phyloP scores from a whole-genome alignment of 2,113 vertebrate species.

The cattle (Bos taurus) region DNA sequence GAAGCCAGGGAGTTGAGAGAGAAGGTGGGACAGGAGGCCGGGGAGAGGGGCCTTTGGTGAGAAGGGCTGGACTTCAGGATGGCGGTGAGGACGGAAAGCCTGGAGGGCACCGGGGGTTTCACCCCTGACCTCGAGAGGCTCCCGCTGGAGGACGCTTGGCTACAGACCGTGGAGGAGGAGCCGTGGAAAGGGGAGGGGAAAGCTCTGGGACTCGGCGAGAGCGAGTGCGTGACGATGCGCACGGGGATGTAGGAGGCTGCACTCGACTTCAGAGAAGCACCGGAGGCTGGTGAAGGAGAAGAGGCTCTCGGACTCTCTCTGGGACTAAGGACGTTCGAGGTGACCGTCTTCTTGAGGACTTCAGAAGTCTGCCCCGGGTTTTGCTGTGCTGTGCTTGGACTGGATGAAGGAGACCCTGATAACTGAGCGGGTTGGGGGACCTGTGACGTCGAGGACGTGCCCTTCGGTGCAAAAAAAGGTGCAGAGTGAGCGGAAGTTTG shows the following conservation, averaged over 20 bases:
- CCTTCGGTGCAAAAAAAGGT: constrained; percentile 53
- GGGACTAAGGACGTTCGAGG: constrained; percentile 41
- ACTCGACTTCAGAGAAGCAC: constrained; percentile 79
- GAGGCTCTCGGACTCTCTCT: constrained; percentile 74
- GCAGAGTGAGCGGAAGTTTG: constrained; percentile 68
- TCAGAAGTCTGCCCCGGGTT: neutral
- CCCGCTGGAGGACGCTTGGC: constrained; percentile 73
- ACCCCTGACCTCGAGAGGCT: constrained; percentile 68
- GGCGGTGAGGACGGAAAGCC: constrained; percentile 93
- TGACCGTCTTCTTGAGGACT: constrained; percentile 29
- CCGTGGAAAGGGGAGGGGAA: constrained; percentile 80
- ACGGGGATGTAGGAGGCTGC: constrained; percentile 85
- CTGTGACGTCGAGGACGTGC: constrained; percentile 36
- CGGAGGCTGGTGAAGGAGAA: constrained; percentile 60
- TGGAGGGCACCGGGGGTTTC: constrained; percentile 84
- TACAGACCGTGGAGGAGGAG: constrained; percentile 82
- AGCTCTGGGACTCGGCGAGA: constrained; percentile 88
- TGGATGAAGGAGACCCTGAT: constrained; percentile 19
- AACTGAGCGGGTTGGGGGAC: constrained; percentile 42
- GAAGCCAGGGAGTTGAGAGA: constrained; percentile 82
- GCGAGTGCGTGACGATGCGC: constrained; percentile 81
- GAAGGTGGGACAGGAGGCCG: constrained; percentile 83
- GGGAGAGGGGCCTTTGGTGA: constrained; percentile 73
- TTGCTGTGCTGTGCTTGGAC: constrained; percentile 40
- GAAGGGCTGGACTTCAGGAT: constrained; percentile 89